Percentiles rank a stretch among this genome's conserved stretches.
Conservation (phyloP, 2,797 vertebrate species). For the Ceryle rudis region DNA sequence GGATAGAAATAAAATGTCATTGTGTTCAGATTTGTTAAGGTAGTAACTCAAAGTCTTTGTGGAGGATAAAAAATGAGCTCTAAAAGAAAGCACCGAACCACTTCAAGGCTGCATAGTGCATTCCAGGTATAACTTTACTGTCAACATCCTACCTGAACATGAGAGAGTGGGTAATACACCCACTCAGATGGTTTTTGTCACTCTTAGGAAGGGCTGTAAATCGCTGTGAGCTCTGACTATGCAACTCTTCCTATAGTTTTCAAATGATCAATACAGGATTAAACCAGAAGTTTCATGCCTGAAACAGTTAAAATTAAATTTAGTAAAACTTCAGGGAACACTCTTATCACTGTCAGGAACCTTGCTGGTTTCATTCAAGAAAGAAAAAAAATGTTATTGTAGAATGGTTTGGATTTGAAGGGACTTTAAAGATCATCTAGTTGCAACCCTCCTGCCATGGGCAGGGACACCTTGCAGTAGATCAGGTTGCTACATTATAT, state of each 20-base stretch:
- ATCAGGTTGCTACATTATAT: not conserved
- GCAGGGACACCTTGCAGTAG: not conserved
- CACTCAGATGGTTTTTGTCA: not conserved
- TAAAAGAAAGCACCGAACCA: not conserved
- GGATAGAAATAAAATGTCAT: not conserved
- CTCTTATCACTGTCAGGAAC: accelerated
- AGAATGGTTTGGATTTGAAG: not conserved
- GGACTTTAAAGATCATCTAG: not conserved
- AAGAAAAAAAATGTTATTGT: not conserved
- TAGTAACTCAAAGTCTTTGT: not conserved
- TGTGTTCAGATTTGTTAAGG: not conserved
- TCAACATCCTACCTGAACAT: not conserved
- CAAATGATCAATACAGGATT: not conserved
- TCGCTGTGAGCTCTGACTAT: not conserved
- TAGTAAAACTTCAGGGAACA: not conserved
- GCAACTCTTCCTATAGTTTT: not conserved
- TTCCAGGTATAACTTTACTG: not conserved
- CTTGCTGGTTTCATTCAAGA: slow-evolving; percentile 3
- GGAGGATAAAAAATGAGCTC: not conserved
- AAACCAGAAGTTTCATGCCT: not conserved
- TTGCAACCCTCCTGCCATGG: not conserved
- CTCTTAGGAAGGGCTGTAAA: slow-evolving; percentile 9
- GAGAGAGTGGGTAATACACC: not conserved
- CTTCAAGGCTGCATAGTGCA: not conserved
- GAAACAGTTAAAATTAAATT: slow-evolving; percentile 14